Evolutionary conservation across 2,113 vertebrate species (phyloP).

Genomic region (Chaetura pelagica): DNA sequence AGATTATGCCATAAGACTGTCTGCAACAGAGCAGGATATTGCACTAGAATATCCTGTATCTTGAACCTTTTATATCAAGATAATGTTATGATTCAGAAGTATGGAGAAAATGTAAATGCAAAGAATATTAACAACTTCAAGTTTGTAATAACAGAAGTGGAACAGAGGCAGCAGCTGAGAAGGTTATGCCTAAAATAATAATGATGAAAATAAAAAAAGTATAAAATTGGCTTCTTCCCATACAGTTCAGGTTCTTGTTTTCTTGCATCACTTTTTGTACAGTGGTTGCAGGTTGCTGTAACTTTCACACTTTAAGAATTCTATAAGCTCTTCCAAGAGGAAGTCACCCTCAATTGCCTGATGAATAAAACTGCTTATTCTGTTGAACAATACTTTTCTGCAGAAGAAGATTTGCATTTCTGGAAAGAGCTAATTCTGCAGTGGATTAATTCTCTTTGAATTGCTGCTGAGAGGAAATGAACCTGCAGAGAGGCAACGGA

Average conservation of each 20-base stretch:
- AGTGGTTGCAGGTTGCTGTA: not conserved
- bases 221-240: not conserved
- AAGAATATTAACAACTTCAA: not conserved
- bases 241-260: not conserved
- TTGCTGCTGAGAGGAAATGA: constrained; percentile 33
- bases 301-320: not conserved
- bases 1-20: not conserved
- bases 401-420: constrained; percentile 36
- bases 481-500: not conserved
- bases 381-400: not conserved
- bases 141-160: not conserved
- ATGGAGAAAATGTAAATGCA: not conserved
- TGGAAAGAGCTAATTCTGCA: constrained; percentile 27
- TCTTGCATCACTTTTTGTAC: not conserved
- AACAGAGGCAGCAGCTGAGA: not conserved
- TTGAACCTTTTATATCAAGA: not conserved
- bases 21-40: not conserved
- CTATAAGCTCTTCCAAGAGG: not conserved
- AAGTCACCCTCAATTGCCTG: not conserved
- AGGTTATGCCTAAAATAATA: not conserved
- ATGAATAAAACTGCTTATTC: not conserved
- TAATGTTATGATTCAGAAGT: not conserved
- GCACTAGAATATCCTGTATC: not conserved
- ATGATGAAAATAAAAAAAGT: not conserved
- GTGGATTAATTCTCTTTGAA: constrained; percentile 19